Base-by-base conservation (phyloP, 1,140 invertebrate genomes). In the Aphidius gifuensis region DNA sequence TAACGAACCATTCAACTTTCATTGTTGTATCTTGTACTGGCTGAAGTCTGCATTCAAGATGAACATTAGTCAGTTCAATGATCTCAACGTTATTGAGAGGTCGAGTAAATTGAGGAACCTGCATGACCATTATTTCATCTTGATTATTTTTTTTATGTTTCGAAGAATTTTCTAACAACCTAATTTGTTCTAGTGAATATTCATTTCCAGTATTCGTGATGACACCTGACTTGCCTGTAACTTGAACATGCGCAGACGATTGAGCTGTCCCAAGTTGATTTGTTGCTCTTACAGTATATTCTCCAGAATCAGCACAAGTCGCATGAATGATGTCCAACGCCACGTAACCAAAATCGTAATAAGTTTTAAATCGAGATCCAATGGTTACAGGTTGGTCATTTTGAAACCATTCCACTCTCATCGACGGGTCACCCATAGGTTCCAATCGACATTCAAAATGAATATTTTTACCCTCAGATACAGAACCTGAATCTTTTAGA, bases 1-100 rank as follows among this genome's bases (percentile, higher is more conserved):
- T 97, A 32, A 94, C 91, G 74, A 96, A 93, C 97, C 97, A 99
- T 69, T 99, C 95, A 5, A 99, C 92, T 75, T 86, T 90, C 94
- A 99, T 97, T 6, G 88, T 90, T 0, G 94, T 88, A 81, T 99
- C 97, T 40, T 96, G 94, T 58, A 97, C 90, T 5, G 97, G 97
- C 73, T 94, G 91, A 43, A 98, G 82, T 59, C 94, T 88, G 70
- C 92, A 94, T 81, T 97, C 95, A 72, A 98, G 83, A 76, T 97
- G 94, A 43, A 97, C 91, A 72, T 96, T 94, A 1, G 92, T 93
- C 46, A 95, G 86, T 83, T 98, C 95, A 59, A 94, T 83, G 1
- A 92, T 94, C 76, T 95, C 92, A 64, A 94, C 89, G 72, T 96
- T 96, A 74, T 95, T 93, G 64, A 97, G 75, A 1, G 92, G 85